Base-by-base conservation (phyloP, 2,888 invertebrate genomes). In the Drosophila robusta region DNA sequence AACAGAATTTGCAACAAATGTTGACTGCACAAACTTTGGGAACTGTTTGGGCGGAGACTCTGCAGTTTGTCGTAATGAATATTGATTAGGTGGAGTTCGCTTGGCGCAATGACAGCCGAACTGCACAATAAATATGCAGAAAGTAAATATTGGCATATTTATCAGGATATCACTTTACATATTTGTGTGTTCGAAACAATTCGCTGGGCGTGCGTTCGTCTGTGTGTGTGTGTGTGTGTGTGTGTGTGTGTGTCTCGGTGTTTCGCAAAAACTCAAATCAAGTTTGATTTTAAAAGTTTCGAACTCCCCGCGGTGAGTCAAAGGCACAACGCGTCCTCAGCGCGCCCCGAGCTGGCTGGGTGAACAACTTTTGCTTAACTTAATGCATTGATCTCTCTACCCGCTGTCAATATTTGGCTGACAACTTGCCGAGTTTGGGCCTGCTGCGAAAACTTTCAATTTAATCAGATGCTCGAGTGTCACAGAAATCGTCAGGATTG, bases 351-450 rank as follows among this genome's bases (percentile, higher is more conserved):
- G 69, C 60, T 67, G 49, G 14, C 58, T 22, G 49, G 39, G 45
- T 32, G 18, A 44, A 55, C 68, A 83, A 83, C 60, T 83, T 87
- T 87, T 69, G 57, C 58, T 44, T 55, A 70, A 79, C 71, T 78
- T 66, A 85, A 74, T 79, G 82, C 88, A 81, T 85, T 83, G 83
- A 85, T 85, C 82, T 87, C 85, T 85, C 70, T 61, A 61, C 58
- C 51, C 47, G 60, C 62, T 69, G 81, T 78, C 88, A 83, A 87
- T 87, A 83, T 85, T 87, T 76, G 83, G 77, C 79, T 79, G 86
- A 83, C 86, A 79, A 74, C 74, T 83, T 74, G 65, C 18, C 66
- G 56, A 70, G 36, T 46, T 64, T 63, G 44, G 18, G 70, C 46
- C 75, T 51, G 70, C 34, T 58, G 47, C 47, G 16, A 69, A 69